phyloP scores from a whole-genome alignment of 2,113 vertebrate genomes.

The Promerops cafer region DNA sequence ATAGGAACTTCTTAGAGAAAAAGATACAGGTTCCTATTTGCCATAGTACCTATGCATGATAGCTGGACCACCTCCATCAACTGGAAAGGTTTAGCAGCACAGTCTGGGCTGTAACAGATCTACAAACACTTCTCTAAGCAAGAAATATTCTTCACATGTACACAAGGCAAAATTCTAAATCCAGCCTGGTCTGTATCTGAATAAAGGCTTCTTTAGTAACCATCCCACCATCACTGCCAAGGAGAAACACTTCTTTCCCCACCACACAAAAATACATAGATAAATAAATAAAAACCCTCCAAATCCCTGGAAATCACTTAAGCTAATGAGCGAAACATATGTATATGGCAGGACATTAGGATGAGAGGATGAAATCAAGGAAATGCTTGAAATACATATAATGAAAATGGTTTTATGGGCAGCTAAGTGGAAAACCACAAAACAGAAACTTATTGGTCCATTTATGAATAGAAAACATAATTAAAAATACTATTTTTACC shows the following conservation, averaged over 20 bases:
- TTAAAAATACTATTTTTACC: conserved; percentile 70
- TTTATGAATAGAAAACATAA: background rate
- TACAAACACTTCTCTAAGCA: background rate
- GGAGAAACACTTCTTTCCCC: background rate
- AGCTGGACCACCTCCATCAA: background rate
- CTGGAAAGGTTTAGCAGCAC: background rate
- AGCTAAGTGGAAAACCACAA: background rate
- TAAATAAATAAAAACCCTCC: background rate
- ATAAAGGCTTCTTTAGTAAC: background rate
- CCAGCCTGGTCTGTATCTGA: background rate
- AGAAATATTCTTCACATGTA: background rate
- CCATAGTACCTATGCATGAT: background rate
- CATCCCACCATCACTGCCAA: background rate
- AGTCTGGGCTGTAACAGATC: background rate
- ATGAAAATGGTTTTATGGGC: background rate
- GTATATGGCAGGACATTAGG: background rate
- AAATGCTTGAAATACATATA: background rate
- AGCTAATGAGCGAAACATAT: background rate
- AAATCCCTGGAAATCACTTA: background rate
- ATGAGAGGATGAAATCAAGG: background rate
- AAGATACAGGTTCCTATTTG: background rate
- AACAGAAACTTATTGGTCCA: background rate
- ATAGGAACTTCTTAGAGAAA: background rate
- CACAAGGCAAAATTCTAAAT: background rate
- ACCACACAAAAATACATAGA: background rate